Evolutionary conservation across 1,140 invertebrate genomes (phyloP), one percentile per base, ranked within the genome.

Genomic region (Plectus sambesii): DNA sequence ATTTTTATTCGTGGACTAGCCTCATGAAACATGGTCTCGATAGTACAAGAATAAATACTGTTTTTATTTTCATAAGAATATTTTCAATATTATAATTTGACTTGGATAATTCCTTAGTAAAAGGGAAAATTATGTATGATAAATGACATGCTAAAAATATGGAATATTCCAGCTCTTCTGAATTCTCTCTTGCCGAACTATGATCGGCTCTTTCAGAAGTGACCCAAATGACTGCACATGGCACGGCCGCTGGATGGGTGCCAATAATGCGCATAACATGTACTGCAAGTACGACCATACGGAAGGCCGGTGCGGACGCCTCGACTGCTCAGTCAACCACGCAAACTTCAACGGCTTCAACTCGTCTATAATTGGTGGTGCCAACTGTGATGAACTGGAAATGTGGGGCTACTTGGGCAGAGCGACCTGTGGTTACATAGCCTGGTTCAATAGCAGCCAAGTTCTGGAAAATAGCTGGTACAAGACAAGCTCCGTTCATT

Each of bases 361-460:
- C 30, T 29, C 23, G 8, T 49, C 61, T 3, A 37, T 30, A 30
- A 63, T 62, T 22, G 56, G 24, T 5, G 60, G 60, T 12, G 53
- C 62, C 23, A 43, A 55, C 1, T 62, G 60, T 36, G 60, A 62
- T 36, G 36, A 58, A 35, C 27, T 62, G 8, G 45, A 49, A 37
- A 30, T 62, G 35, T 62, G 62, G 47, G 58, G 61, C 22, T 38
- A 49, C 9, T 58, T 33, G 2, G 60, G 60, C 23, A 49, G 57
- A 19, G 60, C 60, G 8, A 62, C 60, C 8, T 62, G 60, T 36
- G 60, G 60, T n/a, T 62, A 60, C 42, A 62, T 62, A 35, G 61
- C 53, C 17, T 62, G 60, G 60, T 61, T 48, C 30, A 49, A 62
- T 40, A 37, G 48, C n/a, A 37, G 39, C 19, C 49, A 48, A n/a